These are phyloP conservation scores for Calyptommatus sinebrachiatus DNA, from an alignment of 2,113 vertebrate genomes.

Conservation along the genomic window DNA sequence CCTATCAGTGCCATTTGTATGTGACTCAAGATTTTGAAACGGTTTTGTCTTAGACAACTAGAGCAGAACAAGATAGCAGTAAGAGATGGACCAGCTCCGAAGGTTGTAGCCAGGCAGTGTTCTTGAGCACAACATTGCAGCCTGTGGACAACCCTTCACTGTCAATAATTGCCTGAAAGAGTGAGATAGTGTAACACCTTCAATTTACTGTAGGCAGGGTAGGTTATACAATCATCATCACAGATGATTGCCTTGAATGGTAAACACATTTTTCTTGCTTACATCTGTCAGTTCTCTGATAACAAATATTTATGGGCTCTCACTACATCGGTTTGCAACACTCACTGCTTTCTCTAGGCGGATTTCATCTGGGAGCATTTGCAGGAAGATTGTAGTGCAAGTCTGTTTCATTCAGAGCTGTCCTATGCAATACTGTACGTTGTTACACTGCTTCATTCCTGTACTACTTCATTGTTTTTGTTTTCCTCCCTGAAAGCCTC, in stretches of 20 bases:
- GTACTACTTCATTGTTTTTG: too few relatives aligned
- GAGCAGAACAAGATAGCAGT: background rate
- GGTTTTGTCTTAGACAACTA: background rate
- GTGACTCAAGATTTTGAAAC: background rate
- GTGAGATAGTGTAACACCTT: conserved; percentile 29
- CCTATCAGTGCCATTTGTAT: too few relatives aligned
- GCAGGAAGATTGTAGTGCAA: background rate
- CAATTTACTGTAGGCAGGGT: conserved; percentile 28
- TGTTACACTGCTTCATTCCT: background rate
- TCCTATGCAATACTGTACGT: background rate
- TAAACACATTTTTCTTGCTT: conserved; percentile 34
- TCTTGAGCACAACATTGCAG: background rate
- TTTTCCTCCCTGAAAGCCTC: too few relatives aligned
- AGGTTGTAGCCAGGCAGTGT: background rate
- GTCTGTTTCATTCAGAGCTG: conserved; percentile 4
- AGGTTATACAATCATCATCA: conserved; percentile 31
- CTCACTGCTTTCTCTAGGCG: conserved; percentile 31
- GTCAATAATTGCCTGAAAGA: conserved; percentile 28
- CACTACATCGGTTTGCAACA: conserved; percentile 35
- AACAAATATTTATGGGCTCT: conserved; percentile 30
- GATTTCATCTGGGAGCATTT: conserved; percentile 16
- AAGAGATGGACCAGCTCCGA: background rate
- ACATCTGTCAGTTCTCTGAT: conserved; percentile 32
- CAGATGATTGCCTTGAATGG: conserved; percentile 25
- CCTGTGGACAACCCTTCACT: conserved; percentile 16